Evolutionary conservation across 2,888 invertebrate species (phyloP).

Genomic region (Drosophila sordidula): DNA sequence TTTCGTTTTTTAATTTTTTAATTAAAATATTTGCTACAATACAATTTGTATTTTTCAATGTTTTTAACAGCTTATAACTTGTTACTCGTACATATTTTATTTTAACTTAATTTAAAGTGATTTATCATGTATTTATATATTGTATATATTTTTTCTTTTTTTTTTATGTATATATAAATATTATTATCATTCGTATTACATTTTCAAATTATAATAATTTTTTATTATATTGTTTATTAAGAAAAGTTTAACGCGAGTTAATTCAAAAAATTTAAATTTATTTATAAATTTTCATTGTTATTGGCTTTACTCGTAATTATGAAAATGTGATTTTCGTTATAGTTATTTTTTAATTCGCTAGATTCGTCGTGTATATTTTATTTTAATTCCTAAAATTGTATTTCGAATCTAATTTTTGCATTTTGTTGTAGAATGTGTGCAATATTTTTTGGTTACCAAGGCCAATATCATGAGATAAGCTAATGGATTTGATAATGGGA

Average conservation of each 20-base stretch:
- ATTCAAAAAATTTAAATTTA: slow-evolving; percentile 52
- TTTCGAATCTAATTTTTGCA: slow-evolving; percentile 50
- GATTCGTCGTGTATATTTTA: slow-evolving; percentile 63
- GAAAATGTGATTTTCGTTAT: slow-evolving; percentile 25
- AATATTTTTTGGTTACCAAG: slow-evolving; percentile 44
- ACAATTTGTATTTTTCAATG: slow-evolving; percentile 73
- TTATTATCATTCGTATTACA: slow-evolving; percentile 68
- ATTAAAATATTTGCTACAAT: slow-evolving; percentile 79
- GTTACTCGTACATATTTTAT: slow-evolving; percentile 52
- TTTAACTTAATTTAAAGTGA: slow-evolving; percentile 61
- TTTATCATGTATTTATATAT: slow-evolving; percentile 51
- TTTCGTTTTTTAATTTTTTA: slow-evolving; percentile 62
- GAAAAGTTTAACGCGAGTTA: slow-evolving; percentile 70
- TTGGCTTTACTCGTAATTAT: slow-evolving; percentile 17
- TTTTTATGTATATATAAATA: slow-evolving; percentile 48
- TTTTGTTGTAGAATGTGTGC: slow-evolving; percentile 52
- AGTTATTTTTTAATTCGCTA: slow-evolving; percentile 26
- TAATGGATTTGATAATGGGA: slow-evolving; percentile 49
- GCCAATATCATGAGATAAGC: slow-evolving; percentile 46
- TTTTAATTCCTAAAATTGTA: slow-evolving; percentile 70
- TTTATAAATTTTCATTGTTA: slow-evolving; percentile 37
- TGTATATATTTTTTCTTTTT: slow-evolving; percentile 7
- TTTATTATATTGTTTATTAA: slow-evolving; percentile 43
- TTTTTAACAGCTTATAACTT: slow-evolving; percentile 76
- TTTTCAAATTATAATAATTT: slow-evolving; percentile 69